phyloP scores from a whole-genome alignment of 2,888 invertebrate genomes.

The Andricus quercusramuli region DNA sequence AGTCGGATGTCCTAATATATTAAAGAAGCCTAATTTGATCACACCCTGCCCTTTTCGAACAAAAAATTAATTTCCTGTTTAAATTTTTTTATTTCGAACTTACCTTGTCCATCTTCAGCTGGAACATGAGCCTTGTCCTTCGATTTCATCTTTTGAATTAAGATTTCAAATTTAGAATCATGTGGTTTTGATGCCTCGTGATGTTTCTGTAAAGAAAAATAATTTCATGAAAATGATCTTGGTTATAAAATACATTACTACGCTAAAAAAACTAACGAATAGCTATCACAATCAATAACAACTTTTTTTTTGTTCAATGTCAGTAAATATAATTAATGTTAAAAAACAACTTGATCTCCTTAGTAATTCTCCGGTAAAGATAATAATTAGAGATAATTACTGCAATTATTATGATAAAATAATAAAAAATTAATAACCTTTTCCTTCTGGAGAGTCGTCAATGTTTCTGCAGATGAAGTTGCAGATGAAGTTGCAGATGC shows the following conservation, averaged over 20 bases:
- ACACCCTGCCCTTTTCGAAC: neutral
- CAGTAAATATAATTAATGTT: neutral
- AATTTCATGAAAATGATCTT: neutral
- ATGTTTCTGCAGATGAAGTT: slow-evolving; percentile 37
- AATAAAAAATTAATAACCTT: neutral
- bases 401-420: neutral
- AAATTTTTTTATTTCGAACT: neutral
- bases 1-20: neutral
- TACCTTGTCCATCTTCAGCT: slow-evolving; percentile 11
- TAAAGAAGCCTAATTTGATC: neutral
- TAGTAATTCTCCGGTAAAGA: neutral
- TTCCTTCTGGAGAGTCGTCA: neutral
- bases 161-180: slow-evolving; percentile 46
- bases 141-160: neutral
- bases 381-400: neutral
- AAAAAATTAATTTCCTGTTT: neutral
- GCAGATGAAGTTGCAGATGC: slow-evolving; percentile 42
- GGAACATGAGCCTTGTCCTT: neutral
- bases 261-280: neutral
- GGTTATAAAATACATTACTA: neutral
- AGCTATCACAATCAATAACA: neutral
- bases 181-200: neutral
- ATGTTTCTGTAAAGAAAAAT: neutral
- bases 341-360: neutral
- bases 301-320: neutral